A percentile compares a stretch with the other conserved stretches of the same genome.
Conservation (phyloP, 2,797 vertebrate genomes). For the Ispidina lecontei region DNA sequence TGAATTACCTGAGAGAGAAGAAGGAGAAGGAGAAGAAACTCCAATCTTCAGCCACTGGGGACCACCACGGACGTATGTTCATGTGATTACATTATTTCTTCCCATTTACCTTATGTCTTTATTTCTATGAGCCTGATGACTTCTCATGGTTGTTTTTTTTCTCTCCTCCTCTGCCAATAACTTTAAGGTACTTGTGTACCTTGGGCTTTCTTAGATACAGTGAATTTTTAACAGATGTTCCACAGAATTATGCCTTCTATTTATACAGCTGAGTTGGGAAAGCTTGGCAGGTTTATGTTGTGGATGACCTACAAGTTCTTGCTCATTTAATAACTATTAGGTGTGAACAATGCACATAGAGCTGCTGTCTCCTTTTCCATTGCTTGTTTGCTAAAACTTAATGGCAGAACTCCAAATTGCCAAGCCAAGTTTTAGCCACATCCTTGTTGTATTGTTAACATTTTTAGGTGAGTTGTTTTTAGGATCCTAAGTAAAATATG, state of each 20-base stretch:
- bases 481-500: neutral
- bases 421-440: constrained; percentile 5
- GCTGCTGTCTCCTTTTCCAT: constrained; percentile 4
- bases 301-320: constrained; percentile 36
- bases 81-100: neutral
- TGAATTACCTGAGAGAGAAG: constrained; percentile 90
- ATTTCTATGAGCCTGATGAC: neutral
- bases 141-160: neutral
- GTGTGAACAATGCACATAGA: constrained; percentile 27
- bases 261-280: constrained; percentile 38
- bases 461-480: constrained; percentile 30
- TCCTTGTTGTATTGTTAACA: neutral
- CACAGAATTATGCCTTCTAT: constrained; percentile 39
- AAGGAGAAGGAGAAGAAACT: constrained; percentile 96
- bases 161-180: neutral
- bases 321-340: constrained; percentile 34
- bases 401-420: neutral
- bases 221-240: constrained; percentile 51
- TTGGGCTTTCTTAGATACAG: constrained; percentile 32
- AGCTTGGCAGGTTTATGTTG: neutral
- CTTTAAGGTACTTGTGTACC: constrained; percentile 26
- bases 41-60: constrained; percentile 96
- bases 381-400: neutral
- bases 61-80: constrained; percentile 86
- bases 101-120: neutral